Conservation (phyloP, 1,140 invertebrate species). For the Antheraea mylitta region DNA sequence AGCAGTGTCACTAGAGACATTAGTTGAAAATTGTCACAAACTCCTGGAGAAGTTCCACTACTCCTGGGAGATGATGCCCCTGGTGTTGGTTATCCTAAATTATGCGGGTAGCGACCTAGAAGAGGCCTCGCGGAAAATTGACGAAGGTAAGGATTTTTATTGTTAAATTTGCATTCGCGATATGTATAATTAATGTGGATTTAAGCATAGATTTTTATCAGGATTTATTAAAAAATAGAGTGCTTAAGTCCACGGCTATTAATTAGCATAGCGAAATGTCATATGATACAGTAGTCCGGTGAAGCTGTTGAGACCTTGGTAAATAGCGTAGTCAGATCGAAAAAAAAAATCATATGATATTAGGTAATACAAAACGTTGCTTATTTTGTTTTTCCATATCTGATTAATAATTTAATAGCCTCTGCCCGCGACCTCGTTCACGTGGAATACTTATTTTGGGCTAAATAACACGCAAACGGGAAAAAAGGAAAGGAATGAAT, state of each 20-base stretch:
- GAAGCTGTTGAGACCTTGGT: too few species aligned
- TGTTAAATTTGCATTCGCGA: background rate
- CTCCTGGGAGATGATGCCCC: slow-evolving; percentile 85
- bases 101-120: slow-evolving; percentile 83
- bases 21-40: slow-evolving; percentile 84
- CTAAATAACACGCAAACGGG: too few species aligned
- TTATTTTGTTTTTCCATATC: background rate
- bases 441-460: too few species aligned
- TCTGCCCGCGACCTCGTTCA: too few species aligned
- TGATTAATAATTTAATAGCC: too few species aligned
- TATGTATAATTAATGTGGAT: slow-evolving; percentile 14
- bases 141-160: slow-evolving; percentile 81
- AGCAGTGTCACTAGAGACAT: slow-evolving; percentile 79
- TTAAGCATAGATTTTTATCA: background rate
- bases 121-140: slow-evolving; percentile 83
- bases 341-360: too few species aligned
- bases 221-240: background rate
- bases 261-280: background rate
- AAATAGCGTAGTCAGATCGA: too few species aligned
- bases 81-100: slow-evolving; percentile 86
- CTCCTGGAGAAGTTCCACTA: slow-evolving; percentile 85
- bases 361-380: background rate
- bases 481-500: too few species aligned
- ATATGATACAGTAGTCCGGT: too few species aligned
- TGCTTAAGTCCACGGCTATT: background rate